Percentiles rank a stretch among this genome's conserved stretches.
Conservation (phyloP, 2,113 vertebrate genomes). For the Halichoeres trimaculatus region DNA sequence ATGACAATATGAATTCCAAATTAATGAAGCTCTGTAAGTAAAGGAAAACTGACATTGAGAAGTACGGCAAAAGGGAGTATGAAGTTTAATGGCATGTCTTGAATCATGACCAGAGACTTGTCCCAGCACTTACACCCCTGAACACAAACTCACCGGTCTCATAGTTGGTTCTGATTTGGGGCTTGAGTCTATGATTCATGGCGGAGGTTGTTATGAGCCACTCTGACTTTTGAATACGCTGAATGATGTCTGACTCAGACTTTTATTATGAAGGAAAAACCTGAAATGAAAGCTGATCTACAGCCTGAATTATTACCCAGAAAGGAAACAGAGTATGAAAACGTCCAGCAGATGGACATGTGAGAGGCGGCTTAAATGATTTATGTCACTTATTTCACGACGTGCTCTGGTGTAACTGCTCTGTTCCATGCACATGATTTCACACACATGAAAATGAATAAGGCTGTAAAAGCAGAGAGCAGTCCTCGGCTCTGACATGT, state of each 20-base stretch:
- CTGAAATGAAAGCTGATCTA: fast-evolving
- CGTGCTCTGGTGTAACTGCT: neutral
- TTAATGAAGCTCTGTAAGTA: too few species aligned
- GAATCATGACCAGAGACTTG: neutral
- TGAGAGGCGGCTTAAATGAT: neutral
- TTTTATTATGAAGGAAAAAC: neutral
- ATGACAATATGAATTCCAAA: too few species aligned
- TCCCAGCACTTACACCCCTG: too few species aligned
- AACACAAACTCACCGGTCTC: too few species aligned
- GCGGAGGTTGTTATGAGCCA: neutral
- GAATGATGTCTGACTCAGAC: neutral
- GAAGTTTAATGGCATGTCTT: too few species aligned
- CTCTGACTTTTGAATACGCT: neutral
- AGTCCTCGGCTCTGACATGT: neutral
- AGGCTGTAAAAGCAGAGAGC: neutral
- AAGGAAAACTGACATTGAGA: too few species aligned
- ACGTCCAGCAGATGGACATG: neutral
- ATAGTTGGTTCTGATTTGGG: neutral
- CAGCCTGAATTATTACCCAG: neutral
- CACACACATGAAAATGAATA: neutral
- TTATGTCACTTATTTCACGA: neutral
- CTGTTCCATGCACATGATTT: neutral
- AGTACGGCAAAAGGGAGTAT: too few species aligned
- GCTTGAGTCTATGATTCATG: neutral
- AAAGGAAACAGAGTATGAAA: neutral